Base-by-base conservation (phyloP, 64 coral and sea anemone species). In the Montipora efflorescens region DNA sequence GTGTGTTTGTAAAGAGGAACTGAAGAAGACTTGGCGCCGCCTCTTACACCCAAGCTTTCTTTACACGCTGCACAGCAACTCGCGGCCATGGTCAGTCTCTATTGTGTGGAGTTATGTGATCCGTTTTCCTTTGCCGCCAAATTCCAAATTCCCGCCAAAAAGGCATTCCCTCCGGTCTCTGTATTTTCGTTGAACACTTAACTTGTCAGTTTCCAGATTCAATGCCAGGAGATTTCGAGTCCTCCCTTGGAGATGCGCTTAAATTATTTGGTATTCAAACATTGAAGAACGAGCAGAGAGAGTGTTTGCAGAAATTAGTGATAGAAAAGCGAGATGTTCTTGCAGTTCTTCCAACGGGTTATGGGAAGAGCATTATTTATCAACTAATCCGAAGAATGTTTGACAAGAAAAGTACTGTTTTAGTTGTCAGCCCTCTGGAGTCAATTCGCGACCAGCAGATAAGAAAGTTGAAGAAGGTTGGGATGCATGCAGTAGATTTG, bases 391-490 rank as follows among this genome's bases (percentile, higher is more conserved):
- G 4, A 10, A 12, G 44, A 62, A 73, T 74, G 45, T 88, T 47
- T 47, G 74, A 48, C 11, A 48, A 70, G n/a, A 72, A 72, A 47
- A n/a, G 44, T 22, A 77, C 50, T 48, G 74, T 89, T 20, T 76
- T 89, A 57, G 71, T 89, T 28, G 73, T 89, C 22, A 89, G 76
- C 61, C 87, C 87, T 76, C 73, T 77, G 25, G 87, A 89, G 61
- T 74, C 76, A 19, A 89, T 89, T 70, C 59, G 87, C 1, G 47
- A 55, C 8, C 74, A 89, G 87, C 73, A 89, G 76, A 74, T 75
- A 50, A 55, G 9, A 48, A 15, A 89, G 73, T 55, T 52, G 25
- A 53, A 57, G 19, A 58, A 77, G 61, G 36, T 77, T 16, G 88
- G 88, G 64, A 90, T 90, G 52, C 28, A 61, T 12, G 47, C 88